These are phyloP conservation scores for Cydia fagiglandana DNA, from an alignment of 1,140 invertebrate genomes.

Conservation along the genomic window DNA sequence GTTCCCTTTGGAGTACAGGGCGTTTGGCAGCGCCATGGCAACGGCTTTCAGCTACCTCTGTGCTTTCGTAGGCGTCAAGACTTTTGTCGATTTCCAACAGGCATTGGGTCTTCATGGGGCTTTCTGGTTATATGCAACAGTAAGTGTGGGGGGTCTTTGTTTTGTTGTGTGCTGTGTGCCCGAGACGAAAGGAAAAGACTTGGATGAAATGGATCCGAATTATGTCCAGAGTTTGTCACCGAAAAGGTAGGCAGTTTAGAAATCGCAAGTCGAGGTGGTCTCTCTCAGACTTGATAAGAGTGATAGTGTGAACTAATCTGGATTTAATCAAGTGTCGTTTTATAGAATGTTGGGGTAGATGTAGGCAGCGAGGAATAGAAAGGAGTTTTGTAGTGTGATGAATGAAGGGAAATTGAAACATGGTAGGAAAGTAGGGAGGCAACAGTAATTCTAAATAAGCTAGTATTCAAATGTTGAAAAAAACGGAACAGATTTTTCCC, in stretches of 20 bases:
- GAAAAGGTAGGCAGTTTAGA: constrained; percentile 64
- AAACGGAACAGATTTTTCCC: background rate
- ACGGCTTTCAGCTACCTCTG: constrained; percentile 93
- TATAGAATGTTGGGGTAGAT: constrained; percentile 19
- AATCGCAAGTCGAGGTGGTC: background rate
- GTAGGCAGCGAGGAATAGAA: constrained; percentile 4
- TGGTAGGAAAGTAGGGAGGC: background rate
- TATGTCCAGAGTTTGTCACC: constrained; percentile 80
- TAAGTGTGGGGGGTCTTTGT: constrained; percentile 90
- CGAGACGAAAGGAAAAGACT: constrained; percentile 93
- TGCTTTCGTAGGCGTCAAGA: constrained; percentile 95
- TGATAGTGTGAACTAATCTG: background rate
- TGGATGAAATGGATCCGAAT: constrained; percentile 92
- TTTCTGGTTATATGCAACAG: constrained; percentile 94
- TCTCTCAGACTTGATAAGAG: background rate
- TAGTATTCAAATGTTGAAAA: background rate
- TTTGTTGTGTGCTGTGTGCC: constrained; percentile 93
- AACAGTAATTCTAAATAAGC: background rate
- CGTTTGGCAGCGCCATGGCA: constrained; percentile 91
- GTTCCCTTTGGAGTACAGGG: constrained; percentile 92
- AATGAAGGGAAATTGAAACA: background rate
- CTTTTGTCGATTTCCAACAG: constrained; percentile 91
- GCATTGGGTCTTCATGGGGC: constrained; percentile 89
- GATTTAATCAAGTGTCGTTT: background rate
- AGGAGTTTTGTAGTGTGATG: constrained; percentile 5